phyloP scores from a whole-genome alignment of 2,888 invertebrate species.

The Brenthis ino region DNA sequence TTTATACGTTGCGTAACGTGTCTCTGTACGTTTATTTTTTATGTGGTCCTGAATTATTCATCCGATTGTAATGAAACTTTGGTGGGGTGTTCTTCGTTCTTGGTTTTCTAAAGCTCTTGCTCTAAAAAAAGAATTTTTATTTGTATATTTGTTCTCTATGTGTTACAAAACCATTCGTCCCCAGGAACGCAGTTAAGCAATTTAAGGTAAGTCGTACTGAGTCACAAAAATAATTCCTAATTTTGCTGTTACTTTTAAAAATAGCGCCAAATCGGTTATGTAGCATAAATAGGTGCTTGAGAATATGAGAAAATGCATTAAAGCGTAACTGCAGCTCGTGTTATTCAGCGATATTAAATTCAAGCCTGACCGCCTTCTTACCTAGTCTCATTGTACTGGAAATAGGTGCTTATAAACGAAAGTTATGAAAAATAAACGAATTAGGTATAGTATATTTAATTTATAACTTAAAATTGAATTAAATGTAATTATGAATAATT shows the following conservation, averaged over 20 bases:
- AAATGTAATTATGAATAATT: no score
- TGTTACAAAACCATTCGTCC: no score
- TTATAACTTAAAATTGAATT: no score
- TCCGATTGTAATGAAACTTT: no score
- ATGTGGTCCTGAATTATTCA: no score
- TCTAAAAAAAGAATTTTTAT: no score
- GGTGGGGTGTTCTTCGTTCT: no score
- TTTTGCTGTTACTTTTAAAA: constrained; percentile 14
- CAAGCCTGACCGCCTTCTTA: constrained; percentile 25
- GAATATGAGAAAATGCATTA: constrained; percentile 34
- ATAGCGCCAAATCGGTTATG: constrained; percentile 18
- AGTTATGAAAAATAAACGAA: neutral
- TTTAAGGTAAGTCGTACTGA: neutral
- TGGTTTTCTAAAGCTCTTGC: no score
- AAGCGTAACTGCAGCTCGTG: constrained; percentile 28
- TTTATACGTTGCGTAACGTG: no score
- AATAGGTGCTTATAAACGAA: constrained; percentile 17
- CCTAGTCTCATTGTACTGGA: constrained; percentile 22
- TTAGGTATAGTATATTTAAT: neutral
- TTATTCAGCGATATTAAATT: constrained; percentile 36
- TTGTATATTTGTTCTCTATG: no score
- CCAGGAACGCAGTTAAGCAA: no score
- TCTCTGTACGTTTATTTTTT: no score
- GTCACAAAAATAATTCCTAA: constrained; percentile 9
- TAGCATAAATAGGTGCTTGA: constrained; percentile 25